Evolutionary conservation across 2,113 vertebrate species (phyloP).

Genomic region (Motacilla tschutschensis): DNA sequence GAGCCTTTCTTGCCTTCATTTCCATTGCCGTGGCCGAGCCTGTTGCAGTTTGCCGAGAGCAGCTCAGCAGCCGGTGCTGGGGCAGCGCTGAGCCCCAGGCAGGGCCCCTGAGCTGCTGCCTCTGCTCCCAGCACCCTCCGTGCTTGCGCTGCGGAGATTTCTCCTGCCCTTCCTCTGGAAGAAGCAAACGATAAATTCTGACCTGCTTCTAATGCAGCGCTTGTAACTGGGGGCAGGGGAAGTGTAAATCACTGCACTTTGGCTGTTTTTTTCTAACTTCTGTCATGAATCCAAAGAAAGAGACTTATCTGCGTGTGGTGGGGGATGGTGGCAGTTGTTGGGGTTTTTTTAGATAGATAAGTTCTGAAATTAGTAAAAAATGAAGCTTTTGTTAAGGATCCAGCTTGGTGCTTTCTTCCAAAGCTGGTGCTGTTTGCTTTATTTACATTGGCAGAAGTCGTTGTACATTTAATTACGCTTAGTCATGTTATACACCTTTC

Average conservation of each 20-base stretch:
- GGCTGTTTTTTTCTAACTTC: neutral
- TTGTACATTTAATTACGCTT: neutral
- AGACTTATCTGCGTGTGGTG: neutral
- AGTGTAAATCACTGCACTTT: neutral
- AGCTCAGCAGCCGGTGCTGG: neutral
- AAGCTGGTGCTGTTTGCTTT: neutral
- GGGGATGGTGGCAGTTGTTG: neutral
- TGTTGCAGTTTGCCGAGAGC: neutral
- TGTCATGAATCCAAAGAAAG: neutral
- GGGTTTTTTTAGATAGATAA: neutral
- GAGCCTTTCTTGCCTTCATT: neutral
- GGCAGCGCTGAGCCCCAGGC: neutral
- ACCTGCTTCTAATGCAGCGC: neutral
- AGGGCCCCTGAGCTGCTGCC: neutral
- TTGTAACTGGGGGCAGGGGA: neutral
- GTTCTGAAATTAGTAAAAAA: neutral
- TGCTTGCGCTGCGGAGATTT: neutral
- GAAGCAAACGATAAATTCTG: neutral
- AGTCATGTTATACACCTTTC: neutral
- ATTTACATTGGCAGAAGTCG: neutral
- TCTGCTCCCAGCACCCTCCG: neutral
- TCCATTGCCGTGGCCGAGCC: neutral
- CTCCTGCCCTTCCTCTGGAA: neutral
- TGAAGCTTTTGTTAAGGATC: neutral
- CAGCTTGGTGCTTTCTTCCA: neutral